These are phyloP conservation scores for Laodelphax striatellus DNA, from an alignment of 1,140 invertebrate species.

Conservation along the genomic window DNA sequence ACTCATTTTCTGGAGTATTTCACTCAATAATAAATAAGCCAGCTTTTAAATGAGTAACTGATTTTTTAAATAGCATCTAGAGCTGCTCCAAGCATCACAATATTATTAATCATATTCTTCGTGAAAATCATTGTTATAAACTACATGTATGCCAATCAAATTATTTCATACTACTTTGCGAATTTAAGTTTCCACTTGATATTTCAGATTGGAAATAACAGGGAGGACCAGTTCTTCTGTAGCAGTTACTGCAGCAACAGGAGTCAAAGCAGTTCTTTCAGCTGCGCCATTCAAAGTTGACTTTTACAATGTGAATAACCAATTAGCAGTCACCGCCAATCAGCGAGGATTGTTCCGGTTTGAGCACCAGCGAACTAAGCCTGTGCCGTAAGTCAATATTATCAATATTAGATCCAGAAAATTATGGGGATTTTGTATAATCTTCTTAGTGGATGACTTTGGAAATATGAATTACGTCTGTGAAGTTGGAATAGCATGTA, in stretches of 20 bases:
- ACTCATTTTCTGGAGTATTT: too few relatives aligned
- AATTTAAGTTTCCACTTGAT: constrained; percentile 6
- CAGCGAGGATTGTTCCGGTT: constrained; percentile 80
- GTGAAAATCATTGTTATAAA: too few relatives aligned
- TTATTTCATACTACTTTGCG: not conserved
- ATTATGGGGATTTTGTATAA: too few relatives aligned
- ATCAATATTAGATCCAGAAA: not conserved
- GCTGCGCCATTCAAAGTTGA: constrained; percentile 75
- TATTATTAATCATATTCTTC: too few relatives aligned
- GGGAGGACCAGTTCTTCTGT: constrained; percentile 40
- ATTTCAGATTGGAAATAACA: constrained; percentile 33
- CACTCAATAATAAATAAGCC: too few relatives aligned
- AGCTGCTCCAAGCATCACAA: too few relatives aligned
- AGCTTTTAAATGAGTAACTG: too few relatives aligned
- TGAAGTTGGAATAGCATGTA: too few relatives aligned
- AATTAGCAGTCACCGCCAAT: constrained; percentile 74
- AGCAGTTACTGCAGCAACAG: constrained; percentile 43
- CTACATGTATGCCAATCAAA: not conserved
- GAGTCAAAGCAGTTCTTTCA: constrained; percentile 54
- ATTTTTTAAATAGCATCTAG: too few relatives aligned
- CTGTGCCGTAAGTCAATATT: constrained; percentile 41
- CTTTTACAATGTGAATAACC: constrained; percentile 53
- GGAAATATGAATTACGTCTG: too few relatives aligned
- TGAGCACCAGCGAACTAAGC: constrained; percentile 75
- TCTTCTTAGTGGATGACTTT: too few relatives aligned